Conservation (phyloP, 2,113 vertebrate species). For the Ranitomeya imitator region DNA sequence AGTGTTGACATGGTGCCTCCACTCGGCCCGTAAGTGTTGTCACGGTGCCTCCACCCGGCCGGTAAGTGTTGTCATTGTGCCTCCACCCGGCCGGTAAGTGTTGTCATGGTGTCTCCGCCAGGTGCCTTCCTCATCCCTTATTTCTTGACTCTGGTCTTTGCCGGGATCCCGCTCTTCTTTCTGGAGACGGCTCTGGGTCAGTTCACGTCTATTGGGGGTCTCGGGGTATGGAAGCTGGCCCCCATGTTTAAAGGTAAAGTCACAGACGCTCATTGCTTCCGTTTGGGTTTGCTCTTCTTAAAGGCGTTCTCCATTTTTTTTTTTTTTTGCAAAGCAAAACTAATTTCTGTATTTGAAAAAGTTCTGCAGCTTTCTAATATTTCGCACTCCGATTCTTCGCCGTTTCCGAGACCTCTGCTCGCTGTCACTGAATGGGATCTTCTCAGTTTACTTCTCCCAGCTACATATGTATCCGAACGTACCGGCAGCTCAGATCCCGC, state of each 20-base stretch:
- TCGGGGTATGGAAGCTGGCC: constrained; percentile 87
- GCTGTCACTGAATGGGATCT: no score
- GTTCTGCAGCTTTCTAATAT: no score
- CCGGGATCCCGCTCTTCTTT: constrained; percentile 88
- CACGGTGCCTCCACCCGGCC: neutral
- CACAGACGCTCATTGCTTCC: no score
- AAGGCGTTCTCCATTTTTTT: neutral
- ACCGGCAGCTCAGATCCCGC: no score
- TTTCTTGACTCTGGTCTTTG: constrained; percentile 87
- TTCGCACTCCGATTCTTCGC: no score
- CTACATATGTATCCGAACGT: no score
- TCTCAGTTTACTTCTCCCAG: no score
- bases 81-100: neutral
- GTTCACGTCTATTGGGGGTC: constrained; percentile 83
- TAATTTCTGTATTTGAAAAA: no score
- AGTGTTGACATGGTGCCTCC: neutral
- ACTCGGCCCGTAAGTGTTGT: constrained; percentile 65
- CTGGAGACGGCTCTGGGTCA: constrained; percentile 88
- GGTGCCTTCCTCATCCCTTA: constrained; percentile 91
- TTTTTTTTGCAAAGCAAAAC: no score
- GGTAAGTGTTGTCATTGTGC: no score
- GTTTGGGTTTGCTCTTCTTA: neutral
- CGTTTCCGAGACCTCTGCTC: no score
- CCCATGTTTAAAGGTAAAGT: constrained; percentile 92
- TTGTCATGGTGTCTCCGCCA: constrained; percentile 57